These are phyloP conservation scores for Drosophila prostipennis DNA, from an alignment of 2,888 invertebrate species.

Conservation along the genomic window DNA sequence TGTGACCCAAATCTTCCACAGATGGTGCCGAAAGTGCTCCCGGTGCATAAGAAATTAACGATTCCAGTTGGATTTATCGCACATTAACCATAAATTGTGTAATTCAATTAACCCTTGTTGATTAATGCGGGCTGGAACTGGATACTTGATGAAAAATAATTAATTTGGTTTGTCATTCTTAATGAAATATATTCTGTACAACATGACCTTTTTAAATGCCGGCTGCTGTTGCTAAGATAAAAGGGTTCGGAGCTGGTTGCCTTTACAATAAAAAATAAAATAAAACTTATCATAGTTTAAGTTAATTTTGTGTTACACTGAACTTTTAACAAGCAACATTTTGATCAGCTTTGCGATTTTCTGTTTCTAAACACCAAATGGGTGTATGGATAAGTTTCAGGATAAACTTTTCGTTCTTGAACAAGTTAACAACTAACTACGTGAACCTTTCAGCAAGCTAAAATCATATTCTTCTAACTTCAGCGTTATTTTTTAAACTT, in stretches of 20 bases:
- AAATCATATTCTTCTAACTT: neutral
- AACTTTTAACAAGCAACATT: too few relatives aligned
- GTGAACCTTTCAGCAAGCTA: neutral
- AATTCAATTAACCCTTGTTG: conserved; percentile 53
- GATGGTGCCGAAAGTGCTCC: conserved; percentile 28
- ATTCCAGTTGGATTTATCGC: conserved; percentile 46
- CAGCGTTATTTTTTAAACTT: neutral
- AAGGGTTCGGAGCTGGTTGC: neutral
- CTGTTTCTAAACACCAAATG: too few relatives aligned
- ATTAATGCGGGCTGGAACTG: conserved; percentile 34
- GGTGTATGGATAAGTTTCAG: too few relatives aligned
- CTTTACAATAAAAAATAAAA: too few relatives aligned
- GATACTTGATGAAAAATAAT: conserved; percentile 7
- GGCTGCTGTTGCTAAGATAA: neutral
- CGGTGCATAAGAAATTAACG: conserved; percentile 39
- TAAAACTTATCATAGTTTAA: neutral
- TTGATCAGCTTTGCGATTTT: too few relatives aligned
- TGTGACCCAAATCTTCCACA: conserved; percentile 63
- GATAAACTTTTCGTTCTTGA: too few relatives aligned
- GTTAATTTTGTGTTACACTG: neutral
- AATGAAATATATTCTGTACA: conserved; percentile 6
- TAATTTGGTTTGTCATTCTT: conserved; percentile 1
- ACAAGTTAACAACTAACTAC: too few relatives aligned
- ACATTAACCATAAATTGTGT: conserved; percentile 36
- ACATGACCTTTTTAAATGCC: conserved; percentile 3